A percentile compares a stretch with the other conserved stretches of the same genome.
Conservation (phyloP, 2,797 vertebrate genomes). For the Borostomias antarcticus region DNA sequence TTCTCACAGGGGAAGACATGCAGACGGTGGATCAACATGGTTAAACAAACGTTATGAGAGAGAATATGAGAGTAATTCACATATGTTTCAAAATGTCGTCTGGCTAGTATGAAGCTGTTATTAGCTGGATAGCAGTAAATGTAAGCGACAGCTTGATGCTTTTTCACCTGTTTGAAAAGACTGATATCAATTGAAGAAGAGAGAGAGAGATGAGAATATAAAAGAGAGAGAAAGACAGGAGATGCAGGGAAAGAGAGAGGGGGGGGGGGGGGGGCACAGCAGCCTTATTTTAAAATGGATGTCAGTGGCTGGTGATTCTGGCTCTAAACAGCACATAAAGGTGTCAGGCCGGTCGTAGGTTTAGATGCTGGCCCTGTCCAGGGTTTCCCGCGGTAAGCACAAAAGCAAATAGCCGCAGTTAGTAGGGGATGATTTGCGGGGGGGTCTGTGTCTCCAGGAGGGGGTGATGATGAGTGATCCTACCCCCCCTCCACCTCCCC, state of each 20-base stretch:
- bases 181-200: neutral
- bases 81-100: neutral
- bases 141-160: neutral
- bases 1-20: neutral
- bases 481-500: neutral
- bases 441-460: slow-evolving; percentile 24
- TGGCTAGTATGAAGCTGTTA: neutral
- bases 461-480: slow-evolving; percentile 39
- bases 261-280: neutral
- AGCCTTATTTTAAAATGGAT: slow-evolving; percentile 29
- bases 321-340: slow-evolving; percentile 52
- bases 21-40: neutral
- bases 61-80: neutral
- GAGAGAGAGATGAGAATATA: neutral
- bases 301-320: slow-evolving; percentile 40
- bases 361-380: slow-evolving; percentile 31
- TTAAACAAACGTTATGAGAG: neutral
- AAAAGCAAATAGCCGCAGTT: slow-evolving; percentile 43
- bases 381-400: slow-evolving; percentile 29
- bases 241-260: neutral
- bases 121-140: neutral
- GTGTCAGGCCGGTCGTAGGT: slow-evolving; percentile 35
- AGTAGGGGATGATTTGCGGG: slow-evolving; percentile 43
- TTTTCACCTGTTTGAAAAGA: neutral
- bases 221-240: neutral